Base-by-base conservation (phyloP, 2,797 vertebrate species). In the Lacerta agilis region DNA sequence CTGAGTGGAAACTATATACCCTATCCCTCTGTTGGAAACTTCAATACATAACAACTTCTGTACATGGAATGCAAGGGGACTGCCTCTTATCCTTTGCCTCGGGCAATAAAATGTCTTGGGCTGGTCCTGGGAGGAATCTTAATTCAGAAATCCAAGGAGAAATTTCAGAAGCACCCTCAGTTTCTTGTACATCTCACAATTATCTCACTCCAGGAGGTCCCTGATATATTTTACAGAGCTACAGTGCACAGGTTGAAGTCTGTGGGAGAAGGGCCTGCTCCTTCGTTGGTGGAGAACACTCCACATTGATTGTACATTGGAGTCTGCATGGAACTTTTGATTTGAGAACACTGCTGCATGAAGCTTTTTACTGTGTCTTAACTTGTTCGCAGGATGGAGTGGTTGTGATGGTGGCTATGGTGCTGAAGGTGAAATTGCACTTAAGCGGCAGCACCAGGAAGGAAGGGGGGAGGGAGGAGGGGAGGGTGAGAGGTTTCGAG, bases 401-500 rank as follows among this genome's bases (percentile, higher is more conserved):
- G 86, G 91, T 71, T 0, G 0, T 1, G 81, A 85, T 82, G 86
- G 61, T 91, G 64, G 15, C 81, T 89, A 67, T 86, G 83, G 90
- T 20, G 49, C n/a, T 73, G 55, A 55, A 87, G 86, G 58, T 92
- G 88, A 90, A 92, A 94, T 23, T 18, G 73, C 87, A 89, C 90
- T 91, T 93, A 84, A 90, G 92, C 87, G 0, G 0, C 88, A 89
- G 89, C 85, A 71, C 1, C 91, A 92, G 72, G 87, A 66, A 73
- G 77, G 82, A n/a, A 82, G 41, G n/a, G 33, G 33, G 55, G 45
- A 92, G 58, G 87, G 75, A 83, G 27, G 67, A 29, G n/a, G 55
- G 41, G 8, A 64, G 27, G 41, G 38, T 11, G 0, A 45, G 91
- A 81, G 13, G 87, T 90, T 92, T 94, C 88, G 87, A 93, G 93